Base-by-base conservation (phyloP, 2,113 vertebrate genomes). In the mouse (Mus musculus) region DNA sequence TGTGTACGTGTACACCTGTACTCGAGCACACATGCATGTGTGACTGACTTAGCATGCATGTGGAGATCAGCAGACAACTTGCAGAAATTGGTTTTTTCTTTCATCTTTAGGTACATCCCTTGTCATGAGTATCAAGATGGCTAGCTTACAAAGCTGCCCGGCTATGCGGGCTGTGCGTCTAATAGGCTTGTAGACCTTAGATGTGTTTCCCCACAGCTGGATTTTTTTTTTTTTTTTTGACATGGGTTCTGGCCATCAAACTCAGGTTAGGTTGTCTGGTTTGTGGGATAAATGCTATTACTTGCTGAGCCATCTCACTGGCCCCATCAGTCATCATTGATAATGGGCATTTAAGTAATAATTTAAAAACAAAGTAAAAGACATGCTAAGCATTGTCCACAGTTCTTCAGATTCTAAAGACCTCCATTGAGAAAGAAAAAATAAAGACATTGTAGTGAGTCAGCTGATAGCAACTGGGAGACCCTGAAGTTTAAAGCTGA, bases 281-380 rank as follows among this genome's bases (percentile, higher is more conserved):
- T 33, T 33, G 80, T 26, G 36, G 33, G 54, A 26, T 22, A 39
- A 61, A n/a, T 14, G 80, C 80, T 39, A 0, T 17, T 61, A 7
- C 24, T 63, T 63, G 22, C 26, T 65, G 82, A 33, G 28, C 39
- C 56, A 10, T 85, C 39, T 46, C 39, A 46, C 26, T 28, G 26
- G 14, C 59, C 24, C 7, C 59, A 20, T 17, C 22, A 46, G 75
- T 91, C 36, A 33, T 63, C 81, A 36, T 56, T 93, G 22, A 12
- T 89, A 49, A 22, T 67, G 28, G 28, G 77, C 63, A 59, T 71
- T 95, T 90, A 92, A 59, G 33, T 72, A 85, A 54, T 33, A 46
- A 24, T 84, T 90, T 56, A 84, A 95, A 90, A 61, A 39, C n/a
- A 80, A 46, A 92, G 46, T 73, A 33, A 82, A 80, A 93, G 76